Base-by-base conservation (phyloP, 2,888 invertebrate species). In the Acrobeloides nanus region DNA sequence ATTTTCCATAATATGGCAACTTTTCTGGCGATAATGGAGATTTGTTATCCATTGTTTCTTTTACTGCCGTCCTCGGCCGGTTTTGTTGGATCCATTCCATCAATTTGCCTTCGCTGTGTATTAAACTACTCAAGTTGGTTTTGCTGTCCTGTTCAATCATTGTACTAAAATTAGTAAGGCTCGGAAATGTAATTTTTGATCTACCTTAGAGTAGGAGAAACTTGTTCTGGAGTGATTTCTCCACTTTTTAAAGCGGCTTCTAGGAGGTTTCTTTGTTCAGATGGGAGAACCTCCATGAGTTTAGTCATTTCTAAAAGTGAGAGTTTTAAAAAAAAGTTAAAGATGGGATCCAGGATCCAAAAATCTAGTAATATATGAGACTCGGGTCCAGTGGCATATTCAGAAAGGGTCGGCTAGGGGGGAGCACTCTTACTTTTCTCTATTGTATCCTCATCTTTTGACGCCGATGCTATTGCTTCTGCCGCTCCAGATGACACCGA, bases 11-110 rank as follows among this genome's bases (percentile, higher is more conserved):
- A 40, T 71, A 73, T 7, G 71, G 72, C 20, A 71, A 43, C 33
- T 64, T 63, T 32, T 69, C 68, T 5, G 47, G 46, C 3, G 62
- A 46, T 10, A 45, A 38, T 8, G 53, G 37, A 8, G 40, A 42
- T 20, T 39, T 31, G 31, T 55, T 50, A 4, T 54, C 34, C 3
- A 52, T 34, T 39, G 52, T 15, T 48, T 44, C 57, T 27, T 59
- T 53, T 4, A 54, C 44, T 4, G 53, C 40, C 26, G 55, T 57
- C 15, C 51, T 47, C 1, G 69, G 68, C 15, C 70, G 55, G 24
- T 70, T 70, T 25, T 61, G 54, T 25, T 66, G 59, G 38, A 70
- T 69, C 70, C 70, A 70, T 37, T 71, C 67, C 32, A 66, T 55
- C 5, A 71, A 49, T 21, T 59, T 59, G 43, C 62, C 64, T 31